Evolutionary conservation across 2,113 vertebrate genomes (phyloP).

Genomic region (Ameiurus melas): DNA sequence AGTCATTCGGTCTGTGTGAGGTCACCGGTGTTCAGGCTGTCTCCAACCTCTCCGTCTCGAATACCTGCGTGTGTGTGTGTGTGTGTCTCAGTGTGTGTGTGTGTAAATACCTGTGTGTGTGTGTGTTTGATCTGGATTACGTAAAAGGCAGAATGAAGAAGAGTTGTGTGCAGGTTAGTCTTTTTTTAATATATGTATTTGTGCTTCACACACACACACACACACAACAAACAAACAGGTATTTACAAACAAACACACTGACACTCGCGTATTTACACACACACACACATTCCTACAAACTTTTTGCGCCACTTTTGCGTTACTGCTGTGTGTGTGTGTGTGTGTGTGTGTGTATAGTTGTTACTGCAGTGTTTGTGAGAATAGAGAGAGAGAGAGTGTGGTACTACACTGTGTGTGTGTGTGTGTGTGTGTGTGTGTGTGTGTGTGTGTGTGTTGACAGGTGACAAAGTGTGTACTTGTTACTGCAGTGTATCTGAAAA

Average conservation of each 20-base stretch:
- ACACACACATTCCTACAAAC: background rate
- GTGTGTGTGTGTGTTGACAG: background rate
- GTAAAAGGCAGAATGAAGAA: slow-evolving; percentile 10
- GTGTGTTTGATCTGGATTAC: background rate
- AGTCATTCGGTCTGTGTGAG: slow-evolving; percentile 36
- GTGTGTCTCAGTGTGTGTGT: too few species aligned
- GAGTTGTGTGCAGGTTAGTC: slow-evolving; percentile 41
- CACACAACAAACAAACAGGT: background rate
- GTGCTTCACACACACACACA: background rate
- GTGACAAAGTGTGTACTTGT: background rate
- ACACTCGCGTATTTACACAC: too few species aligned
- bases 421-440: too few species aligned
- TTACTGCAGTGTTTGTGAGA: background rate
- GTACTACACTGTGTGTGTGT: too few species aligned
- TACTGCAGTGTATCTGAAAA: background rate
- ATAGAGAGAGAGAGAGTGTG: too few species aligned
- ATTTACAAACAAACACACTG: too few species aligned
- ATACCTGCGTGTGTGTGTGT: too few species aligned
- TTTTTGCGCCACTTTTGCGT: background rate
- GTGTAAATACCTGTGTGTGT: too few species aligned
- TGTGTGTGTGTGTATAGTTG: too few species aligned
- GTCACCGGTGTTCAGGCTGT: slow-evolving; percentile 19
- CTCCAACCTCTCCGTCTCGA: background rate
- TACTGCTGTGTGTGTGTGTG: background rate
- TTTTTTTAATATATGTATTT: background rate